phyloP scores from a whole-genome alignment of 2,888 invertebrate species.

The Lasioglossum pauxillum region DNA sequence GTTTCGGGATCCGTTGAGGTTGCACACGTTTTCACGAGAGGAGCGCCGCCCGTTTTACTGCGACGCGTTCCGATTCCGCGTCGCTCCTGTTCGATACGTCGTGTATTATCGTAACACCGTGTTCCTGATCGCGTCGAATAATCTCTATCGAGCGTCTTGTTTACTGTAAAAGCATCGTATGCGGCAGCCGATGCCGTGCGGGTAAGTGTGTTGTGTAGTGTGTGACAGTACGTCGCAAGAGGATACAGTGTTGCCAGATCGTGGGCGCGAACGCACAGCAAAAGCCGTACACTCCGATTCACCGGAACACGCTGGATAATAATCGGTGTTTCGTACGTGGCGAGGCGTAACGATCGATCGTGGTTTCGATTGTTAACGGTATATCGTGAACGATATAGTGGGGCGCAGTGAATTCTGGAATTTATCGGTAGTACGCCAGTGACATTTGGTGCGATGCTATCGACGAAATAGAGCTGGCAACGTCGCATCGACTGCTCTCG shows the following conservation, averaged over 20 bases:
- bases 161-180: slow-evolving; percentile 52
- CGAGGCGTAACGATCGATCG: slow-evolving; percentile 30
- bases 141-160: slow-evolving; percentile 33
- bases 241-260: slow-evolving; percentile 78
- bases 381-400: slow-evolving; percentile 32
- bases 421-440: slow-evolving; percentile 58
- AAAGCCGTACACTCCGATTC: slow-evolving; percentile 30
- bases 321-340: slow-evolving; percentile 21
- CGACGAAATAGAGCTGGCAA: slow-evolving; percentile 79
- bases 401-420: slow-evolving; percentile 33
- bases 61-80: slow-evolving; percentile 52
- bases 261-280: slow-evolving; percentile 62
- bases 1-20: slow-evolving; percentile 81
- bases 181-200: slow-evolving; percentile 56
- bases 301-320: slow-evolving; percentile 7
- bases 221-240: slow-evolving; percentile 80
- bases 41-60: slow-evolving; percentile 53
- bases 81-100: slow-evolving; percentile 21
- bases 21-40: slow-evolving; percentile 77
- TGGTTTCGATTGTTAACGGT: slow-evolving; percentile 8
- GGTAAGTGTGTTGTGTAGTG: slow-evolving; percentile 65
- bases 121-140: slow-evolving; percentile 20
- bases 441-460: slow-evolving; percentile 74
- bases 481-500: slow-evolving; percentile 76
- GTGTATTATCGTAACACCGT: slow-evolving; percentile 3